These are phyloP conservation scores for Coregonus clupeaformis DNA, from an alignment of 2,113 vertebrate species.

Conservation along the genomic window DNA sequence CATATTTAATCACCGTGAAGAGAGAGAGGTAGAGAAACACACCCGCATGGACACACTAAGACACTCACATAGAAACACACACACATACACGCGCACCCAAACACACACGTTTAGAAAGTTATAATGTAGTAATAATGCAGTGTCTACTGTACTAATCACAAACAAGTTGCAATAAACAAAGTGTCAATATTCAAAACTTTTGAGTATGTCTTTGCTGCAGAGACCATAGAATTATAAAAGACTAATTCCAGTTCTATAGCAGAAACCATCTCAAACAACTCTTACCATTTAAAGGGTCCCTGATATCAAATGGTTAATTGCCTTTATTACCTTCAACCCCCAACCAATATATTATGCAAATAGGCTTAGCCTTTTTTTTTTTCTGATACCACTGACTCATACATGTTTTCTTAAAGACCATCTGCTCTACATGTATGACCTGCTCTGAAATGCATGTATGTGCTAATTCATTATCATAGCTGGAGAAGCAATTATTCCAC, in stretches of 20 bases:
- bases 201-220: background rate
- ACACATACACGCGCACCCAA: slow-evolving; percentile 43
- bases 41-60: background rate
- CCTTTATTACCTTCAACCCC: slow-evolving; percentile 63
- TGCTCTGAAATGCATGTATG: slow-evolving; percentile 65
- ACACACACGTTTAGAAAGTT: slow-evolving; percentile 17
- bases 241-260: background rate
- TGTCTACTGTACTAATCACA: background rate
- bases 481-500: slow-evolving; percentile 70
- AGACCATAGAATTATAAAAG: background rate
- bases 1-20: slow-evolving; percentile 82
- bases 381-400: slow-evolving; percentile 58
- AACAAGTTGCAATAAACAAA: background rate
- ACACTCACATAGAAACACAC: slow-evolving; percentile 3
- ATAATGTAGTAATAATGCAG: background rate
- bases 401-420: slow-evolving; percentile 66
- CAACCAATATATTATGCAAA: slow-evolving; percentile 68
- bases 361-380: slow-evolving; percentile 45
- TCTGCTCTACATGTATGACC: slow-evolving; percentile 67
- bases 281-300: slow-evolving; percentile 2
- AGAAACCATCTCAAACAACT: background rate
- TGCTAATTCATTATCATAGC: slow-evolving; percentile 77
- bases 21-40: background rate
- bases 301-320: slow-evolving; percentile 59
- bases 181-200: too few relatives aligned